A percentile compares a stretch with the other conserved stretches of the same genome.
These are phyloP conservation scores for Platorchestia sp. DNA, from an alignment of 1,140 invertebrate genomes.

Conservation along the genomic window DNA sequence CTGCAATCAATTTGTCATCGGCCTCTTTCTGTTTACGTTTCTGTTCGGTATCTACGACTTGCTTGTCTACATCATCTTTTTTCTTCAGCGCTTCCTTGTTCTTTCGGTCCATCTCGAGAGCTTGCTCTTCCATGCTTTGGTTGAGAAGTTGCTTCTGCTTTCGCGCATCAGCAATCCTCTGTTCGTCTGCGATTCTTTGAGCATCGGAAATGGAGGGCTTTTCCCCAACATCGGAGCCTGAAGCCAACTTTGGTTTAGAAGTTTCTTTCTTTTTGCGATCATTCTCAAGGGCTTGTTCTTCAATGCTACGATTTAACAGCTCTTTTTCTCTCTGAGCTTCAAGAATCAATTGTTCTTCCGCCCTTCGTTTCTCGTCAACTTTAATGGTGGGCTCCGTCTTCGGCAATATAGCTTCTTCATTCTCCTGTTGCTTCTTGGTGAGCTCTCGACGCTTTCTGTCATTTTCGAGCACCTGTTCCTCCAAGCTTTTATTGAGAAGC, in stretches of 20 bases:
- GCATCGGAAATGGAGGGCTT: neutral
- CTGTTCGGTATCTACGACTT: neutral
- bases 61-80: neutral
- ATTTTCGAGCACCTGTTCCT: conserved; percentile 21
- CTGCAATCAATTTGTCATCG: neutral
- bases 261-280: neutral
- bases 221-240: neutral
- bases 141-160: neutral
- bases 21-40: conserved; percentile 3
- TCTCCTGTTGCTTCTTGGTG: neutral
- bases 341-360: neutral
- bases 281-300: conserved; percentile 14
- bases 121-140: conserved; percentile 37
- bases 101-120: neutral
- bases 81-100: neutral
- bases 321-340: conserved; percentile 17
- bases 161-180: neutral
- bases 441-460: neutral
- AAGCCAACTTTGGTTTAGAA: neutral
- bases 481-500: conserved; percentile 22
- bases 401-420: neutral
- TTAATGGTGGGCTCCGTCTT: neutral
- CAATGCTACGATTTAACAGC: neutral
- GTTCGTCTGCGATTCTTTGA: neutral
- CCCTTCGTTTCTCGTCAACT: neutral